Evolutionary conservation across 2,113 vertebrate genomes (phyloP).

Genomic region (Xyrauchen texanus): DNA sequence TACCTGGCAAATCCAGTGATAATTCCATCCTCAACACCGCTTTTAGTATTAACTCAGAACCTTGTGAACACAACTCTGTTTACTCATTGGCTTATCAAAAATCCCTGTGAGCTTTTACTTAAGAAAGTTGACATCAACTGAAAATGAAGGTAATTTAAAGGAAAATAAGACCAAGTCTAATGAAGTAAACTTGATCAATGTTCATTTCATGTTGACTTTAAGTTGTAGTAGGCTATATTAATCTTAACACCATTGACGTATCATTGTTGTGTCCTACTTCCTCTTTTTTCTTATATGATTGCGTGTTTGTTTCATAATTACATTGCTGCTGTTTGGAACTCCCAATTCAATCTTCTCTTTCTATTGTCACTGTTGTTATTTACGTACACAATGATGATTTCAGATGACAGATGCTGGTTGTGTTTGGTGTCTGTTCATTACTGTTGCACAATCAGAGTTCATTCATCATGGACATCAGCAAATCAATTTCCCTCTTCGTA

Average conservation of each 20-base stretch:
- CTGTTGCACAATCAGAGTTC: constrained; percentile 7
- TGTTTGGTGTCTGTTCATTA: constrained; percentile 26
- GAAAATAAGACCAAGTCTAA: not conserved
- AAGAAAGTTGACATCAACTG: too few relatives aligned
- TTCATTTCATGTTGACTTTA: constrained; percentile 27
- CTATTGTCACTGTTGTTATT: constrained; percentile 43
- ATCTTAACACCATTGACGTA: constrained; percentile 54
- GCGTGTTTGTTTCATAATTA: constrained; percentile 64
- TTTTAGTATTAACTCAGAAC: too few relatives aligned
- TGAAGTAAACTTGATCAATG: too few relatives aligned
- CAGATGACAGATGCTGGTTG: not conserved
- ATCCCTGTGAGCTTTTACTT: too few relatives aligned
- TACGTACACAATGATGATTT: constrained; percentile 41
- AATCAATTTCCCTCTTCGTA: not conserved
- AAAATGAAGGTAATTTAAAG: too few relatives aligned
- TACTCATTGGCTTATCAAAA: too few relatives aligned
- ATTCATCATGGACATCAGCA: constrained; percentile 18
- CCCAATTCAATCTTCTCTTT: constrained; percentile 58
- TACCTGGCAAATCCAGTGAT: too few relatives aligned
- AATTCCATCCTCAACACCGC: too few relatives aligned
- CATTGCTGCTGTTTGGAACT: constrained; percentile 50
- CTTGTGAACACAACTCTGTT: too few relatives aligned
- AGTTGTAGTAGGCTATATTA: constrained; percentile 54
- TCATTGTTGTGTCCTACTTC: constrained; percentile 52
- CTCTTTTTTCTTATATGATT: constrained; percentile 55